phyloP scores from a whole-genome alignment of 1,140 invertebrate genomes.

The Luehdorfia chinensis region DNA sequence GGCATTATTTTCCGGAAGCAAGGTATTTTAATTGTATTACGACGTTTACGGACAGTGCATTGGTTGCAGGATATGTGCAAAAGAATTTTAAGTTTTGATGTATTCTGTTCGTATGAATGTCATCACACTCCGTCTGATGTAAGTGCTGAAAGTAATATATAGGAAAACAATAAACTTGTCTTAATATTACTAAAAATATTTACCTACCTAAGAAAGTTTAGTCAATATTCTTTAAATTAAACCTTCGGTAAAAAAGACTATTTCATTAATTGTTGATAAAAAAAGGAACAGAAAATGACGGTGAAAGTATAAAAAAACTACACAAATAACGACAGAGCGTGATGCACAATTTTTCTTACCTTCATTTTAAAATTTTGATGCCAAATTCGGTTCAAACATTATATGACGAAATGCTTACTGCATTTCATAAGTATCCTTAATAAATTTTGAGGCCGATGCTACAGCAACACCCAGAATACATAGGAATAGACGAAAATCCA shows the following conservation, averaged over 20 bases:
- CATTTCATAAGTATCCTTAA: constrained; percentile 26
- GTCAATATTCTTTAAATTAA: too few species aligned
- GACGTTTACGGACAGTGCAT: constrained; percentile 63
- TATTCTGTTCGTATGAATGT: constrained; percentile 50
- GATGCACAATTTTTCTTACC: too few species aligned
- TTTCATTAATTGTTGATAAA: too few species aligned
- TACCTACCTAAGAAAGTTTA: too few species aligned
- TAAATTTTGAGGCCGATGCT: constrained; percentile 46
- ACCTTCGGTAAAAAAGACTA: background rate
- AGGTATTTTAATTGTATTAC: constrained; percentile 51
- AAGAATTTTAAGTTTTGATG: constrained; percentile 53
- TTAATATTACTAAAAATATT: too few species aligned
- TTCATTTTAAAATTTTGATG: constrained; percentile 38
- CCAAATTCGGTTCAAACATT: constrained; percentile 41
- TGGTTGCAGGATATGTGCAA: constrained; percentile 68
- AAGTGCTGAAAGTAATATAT: background rate
- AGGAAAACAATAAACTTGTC: too few species aligned
- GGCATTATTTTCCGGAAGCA: constrained; percentile 73
- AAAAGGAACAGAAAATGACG: too few species aligned
- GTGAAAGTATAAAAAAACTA: too few species aligned
- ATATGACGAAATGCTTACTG: constrained; percentile 26
- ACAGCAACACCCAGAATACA: constrained; percentile 54
- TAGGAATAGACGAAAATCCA: constrained; percentile 26
- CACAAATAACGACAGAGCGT: constrained; percentile 44
- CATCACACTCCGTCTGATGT: constrained; percentile 53